Conservation (phyloP, 2,888 invertebrate species). For the Girardia tigrina region DNA sequence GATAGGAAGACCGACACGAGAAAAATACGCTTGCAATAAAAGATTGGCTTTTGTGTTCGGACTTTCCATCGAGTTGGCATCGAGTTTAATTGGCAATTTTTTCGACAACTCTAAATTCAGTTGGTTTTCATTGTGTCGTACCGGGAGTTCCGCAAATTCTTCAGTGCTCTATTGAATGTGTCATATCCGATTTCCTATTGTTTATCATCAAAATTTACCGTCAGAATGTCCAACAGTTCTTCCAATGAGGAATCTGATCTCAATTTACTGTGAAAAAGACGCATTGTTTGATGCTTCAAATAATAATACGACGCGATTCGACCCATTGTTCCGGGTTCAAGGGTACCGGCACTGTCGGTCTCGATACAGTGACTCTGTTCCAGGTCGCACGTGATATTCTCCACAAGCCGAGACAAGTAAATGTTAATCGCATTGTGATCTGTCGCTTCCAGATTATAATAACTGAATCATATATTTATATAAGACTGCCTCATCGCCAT, state of each 20-base stretch:
- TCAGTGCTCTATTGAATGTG: slow-evolving; percentile 57
- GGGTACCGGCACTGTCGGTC: slow-evolving; percentile 53
- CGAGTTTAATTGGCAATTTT: slow-evolving; percentile 61
- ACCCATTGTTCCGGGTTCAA: slow-evolving; percentile 65
- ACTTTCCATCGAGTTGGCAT: slow-evolving; percentile 66
- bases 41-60: slow-evolving; percentile 84
- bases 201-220: slow-evolving; percentile 47
- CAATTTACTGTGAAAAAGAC: slow-evolving; percentile 64
- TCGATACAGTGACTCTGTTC: slow-evolving; percentile 65
- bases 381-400: slow-evolving; percentile 63
- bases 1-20: slow-evolving; percentile 67
- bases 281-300: slow-evolving; percentile 75
- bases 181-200: neutral
- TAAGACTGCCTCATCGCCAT: slow-evolving; percentile 13
- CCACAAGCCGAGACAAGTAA: slow-evolving; percentile 68
- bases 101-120: slow-evolving; percentile 74
- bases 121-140: slow-evolving; percentile 88
- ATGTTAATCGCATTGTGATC: slow-evolving; percentile 51
- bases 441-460: slow-evolving; percentile 46
- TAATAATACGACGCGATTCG: slow-evolving; percentile 91
- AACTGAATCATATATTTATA: slow-evolving; percentile 41
- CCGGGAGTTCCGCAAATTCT: slow-evolving; percentile 80
- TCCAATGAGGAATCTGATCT: slow-evolving; percentile 58
- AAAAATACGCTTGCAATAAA: slow-evolving; percentile 80
- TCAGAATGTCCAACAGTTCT: slow-evolving; percentile 64